phyloP scores from a whole-genome alignment of 2,888 invertebrate genomes.

The Orchesella flavescens region DNA sequence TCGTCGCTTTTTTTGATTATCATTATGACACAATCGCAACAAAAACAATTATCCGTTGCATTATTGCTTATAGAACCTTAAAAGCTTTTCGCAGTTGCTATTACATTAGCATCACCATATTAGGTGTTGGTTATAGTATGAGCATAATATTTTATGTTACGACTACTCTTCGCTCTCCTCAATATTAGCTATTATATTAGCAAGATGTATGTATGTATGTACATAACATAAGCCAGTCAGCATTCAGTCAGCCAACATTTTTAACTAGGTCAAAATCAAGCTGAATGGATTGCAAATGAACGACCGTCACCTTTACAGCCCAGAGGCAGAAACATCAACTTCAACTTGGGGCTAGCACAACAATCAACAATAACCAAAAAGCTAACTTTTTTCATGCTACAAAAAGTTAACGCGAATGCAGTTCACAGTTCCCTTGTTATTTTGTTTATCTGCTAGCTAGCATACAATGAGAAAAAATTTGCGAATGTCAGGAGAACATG shows the following conservation, averaged over 20 bases:
- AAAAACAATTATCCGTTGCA: conserved; percentile 14
- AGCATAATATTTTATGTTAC: no score
- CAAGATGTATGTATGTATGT: neutral
- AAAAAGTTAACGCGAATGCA: no score
- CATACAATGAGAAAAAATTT: no score
- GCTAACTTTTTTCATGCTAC: no score
- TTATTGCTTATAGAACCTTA: neutral
- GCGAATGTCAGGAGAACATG: no score
- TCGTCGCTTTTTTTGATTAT: conserved; percentile 28
- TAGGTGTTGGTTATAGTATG: no score
- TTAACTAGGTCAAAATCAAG: conserved; percentile 48
- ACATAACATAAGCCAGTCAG: neutral
- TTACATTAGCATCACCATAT: no score
- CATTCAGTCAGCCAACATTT: neutral
- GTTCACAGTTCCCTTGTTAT: no score
- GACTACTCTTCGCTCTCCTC: no score
- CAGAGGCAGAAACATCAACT: neutral
- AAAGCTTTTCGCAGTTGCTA: neutral
- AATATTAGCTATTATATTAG: no score
- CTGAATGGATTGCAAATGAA: conserved; percentile 34
- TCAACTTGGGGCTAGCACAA: neutral
- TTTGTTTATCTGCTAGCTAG: no score
- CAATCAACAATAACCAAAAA: neutral
- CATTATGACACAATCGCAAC: conserved; percentile 19
- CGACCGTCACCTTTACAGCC: conserved; percentile 48